Evolutionary conservation across 2,888 invertebrate genomes (phyloP).

Genomic region (Brachyopa scutellaris): DNA sequence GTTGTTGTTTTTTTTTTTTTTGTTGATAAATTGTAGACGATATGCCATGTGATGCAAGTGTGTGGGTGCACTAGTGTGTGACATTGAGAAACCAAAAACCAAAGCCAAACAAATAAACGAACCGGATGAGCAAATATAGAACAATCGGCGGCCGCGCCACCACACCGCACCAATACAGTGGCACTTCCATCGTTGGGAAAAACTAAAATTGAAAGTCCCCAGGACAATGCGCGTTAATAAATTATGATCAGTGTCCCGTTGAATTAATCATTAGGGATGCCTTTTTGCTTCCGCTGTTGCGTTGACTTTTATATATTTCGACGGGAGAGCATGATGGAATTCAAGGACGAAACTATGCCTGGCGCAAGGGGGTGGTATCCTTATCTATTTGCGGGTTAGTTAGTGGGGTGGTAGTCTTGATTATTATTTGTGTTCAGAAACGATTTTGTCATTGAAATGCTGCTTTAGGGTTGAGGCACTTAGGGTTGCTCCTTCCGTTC

Average conservation of each 20-base stretch:
- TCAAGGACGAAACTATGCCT: neutral
- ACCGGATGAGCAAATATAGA: constrained; percentile 54
- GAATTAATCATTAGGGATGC: constrained; percentile 48
- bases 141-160: neutral
- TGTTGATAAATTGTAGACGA: too few relatives aligned
- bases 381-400: too few relatives aligned
- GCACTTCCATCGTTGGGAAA: neutral
- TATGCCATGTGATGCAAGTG: too few relatives aligned
- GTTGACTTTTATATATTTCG: constrained; percentile 13
- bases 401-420: too few relatives aligned
- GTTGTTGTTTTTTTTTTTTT: too few relatives aligned
- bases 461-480: too few relatives aligned
- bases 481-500: too few relatives aligned
- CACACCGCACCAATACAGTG: neutral
- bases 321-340: neutral
- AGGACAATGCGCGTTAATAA: constrained; percentile 21
- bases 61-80: constrained; percentile 42
- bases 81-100: constrained; percentile 37
- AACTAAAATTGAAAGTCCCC: neutral
- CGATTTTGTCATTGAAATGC: too few relatives aligned
- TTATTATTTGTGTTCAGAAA: too few relatives aligned
- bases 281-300: constrained; percentile 27
- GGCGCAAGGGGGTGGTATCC: too few relatives aligned
- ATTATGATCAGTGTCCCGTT: constrained; percentile 33
- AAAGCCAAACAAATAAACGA: constrained; percentile 50